A percentile compares a stretch with the other conserved stretches of the same genome.
phyloP scores from a whole-genome alignment of 2,797 vertebrate species.

The Echeneis naucrates region DNA sequence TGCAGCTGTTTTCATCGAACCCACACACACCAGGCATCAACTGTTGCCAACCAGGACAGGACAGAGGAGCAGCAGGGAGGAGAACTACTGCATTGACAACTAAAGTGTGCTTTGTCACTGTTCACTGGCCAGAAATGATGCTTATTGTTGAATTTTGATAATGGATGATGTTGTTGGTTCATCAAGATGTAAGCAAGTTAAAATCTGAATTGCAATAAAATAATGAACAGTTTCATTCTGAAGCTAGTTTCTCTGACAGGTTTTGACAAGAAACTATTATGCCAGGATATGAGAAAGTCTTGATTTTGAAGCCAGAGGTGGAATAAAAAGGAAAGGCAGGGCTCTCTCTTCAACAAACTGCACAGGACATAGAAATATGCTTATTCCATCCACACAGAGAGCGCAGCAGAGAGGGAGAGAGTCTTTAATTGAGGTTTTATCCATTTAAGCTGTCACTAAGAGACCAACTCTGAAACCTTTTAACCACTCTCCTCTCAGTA shows the following conservation, averaged over 20 bases:
- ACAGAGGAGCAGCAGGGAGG: slow-evolving; percentile 40
- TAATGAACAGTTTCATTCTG: neutral
- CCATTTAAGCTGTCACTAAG: slow-evolving; percentile 85
- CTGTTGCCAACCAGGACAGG: slow-evolving; percentile 28
- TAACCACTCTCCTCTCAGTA: slow-evolving; percentile 80
- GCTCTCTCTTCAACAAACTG: slow-evolving; percentile 56
- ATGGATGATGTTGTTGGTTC: slow-evolving; percentile 16
- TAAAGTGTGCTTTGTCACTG: slow-evolving; percentile 27
- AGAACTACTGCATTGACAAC: neutral
- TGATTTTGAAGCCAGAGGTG: slow-evolving; percentile 23
- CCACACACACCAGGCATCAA: slow-evolving; percentile 18
- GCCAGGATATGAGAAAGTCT: slow-evolving; percentile 30
- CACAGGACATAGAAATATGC: slow-evolving; percentile 64
- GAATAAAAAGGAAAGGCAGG: slow-evolving; percentile 7
- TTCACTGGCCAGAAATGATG: slow-evolving; percentile 36
- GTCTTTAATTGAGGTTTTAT: slow-evolving; percentile 85
- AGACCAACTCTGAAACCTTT: slow-evolving; percentile 82
- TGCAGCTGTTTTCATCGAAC: slow-evolving; percentile 33
- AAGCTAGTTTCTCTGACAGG: slow-evolving; percentile 13
- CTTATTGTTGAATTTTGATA: slow-evolving; percentile 36
- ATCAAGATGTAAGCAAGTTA: slow-evolving; percentile 13
- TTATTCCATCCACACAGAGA: slow-evolving; percentile 68
- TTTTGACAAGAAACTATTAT: slow-evolving; percentile 48
- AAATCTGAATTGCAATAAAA: neutral
- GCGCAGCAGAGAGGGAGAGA: slow-evolving; percentile 51